Evolutionary conservation across 2,113 vertebrate species (phyloP).

Genomic region (Ptyas mucosa): DNA sequence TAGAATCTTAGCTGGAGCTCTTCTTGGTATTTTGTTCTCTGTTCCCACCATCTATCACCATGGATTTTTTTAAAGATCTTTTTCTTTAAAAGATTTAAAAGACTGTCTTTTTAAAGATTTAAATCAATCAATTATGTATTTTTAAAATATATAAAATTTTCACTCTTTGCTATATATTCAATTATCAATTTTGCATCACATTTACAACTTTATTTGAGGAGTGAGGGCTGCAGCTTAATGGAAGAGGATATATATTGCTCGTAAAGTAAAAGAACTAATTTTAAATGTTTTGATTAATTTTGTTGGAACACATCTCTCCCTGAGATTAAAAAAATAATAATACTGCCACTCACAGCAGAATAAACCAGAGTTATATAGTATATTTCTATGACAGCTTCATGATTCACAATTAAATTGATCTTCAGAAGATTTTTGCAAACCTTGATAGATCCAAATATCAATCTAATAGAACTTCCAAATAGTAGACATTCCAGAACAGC

Average conservation of each 20-base stretch:
- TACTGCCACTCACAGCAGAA: background rate
- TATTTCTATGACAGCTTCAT: background rate
- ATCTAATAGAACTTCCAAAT: background rate
- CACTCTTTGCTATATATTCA: background rate
- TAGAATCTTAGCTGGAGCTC: background rate
- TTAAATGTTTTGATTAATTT: background rate
- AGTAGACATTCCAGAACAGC: background rate
- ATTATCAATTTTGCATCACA: background rate
- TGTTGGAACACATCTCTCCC: background rate
- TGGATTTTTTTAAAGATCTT: background rate
- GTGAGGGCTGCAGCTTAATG: background rate
- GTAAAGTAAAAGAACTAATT: background rate
- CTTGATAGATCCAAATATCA: background rate
- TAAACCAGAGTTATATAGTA: background rate
- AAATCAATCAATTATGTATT: background rate
- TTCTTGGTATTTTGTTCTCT: background rate
- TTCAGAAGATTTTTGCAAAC: background rate
- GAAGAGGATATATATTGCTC: background rate
- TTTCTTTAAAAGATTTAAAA: background rate
- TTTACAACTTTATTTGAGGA: background rate
- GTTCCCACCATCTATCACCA: background rate
- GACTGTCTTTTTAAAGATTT: background rate
- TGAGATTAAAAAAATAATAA: background rate
- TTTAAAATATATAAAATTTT: background rate
- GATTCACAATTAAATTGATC: background rate